Base-by-base conservation (phyloP, 2,113 vertebrate genomes). In the Myxocyprinus asiaticus region DNA sequence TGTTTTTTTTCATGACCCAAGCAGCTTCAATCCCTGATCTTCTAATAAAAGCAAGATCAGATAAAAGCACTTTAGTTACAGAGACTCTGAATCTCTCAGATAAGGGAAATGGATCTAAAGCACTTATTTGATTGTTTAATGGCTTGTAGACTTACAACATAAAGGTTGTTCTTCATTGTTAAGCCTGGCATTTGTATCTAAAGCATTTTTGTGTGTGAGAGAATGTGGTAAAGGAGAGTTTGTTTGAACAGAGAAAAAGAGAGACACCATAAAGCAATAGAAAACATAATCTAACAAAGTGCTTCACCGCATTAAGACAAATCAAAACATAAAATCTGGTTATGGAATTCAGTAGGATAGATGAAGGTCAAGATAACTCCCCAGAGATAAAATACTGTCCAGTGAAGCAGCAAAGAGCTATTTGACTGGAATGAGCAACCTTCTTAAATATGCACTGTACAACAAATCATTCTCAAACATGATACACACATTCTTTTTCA, bases 321-420 rank as follows among this genome's bases (percentile, higher is more conserved):
- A 76, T 76, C 73, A 55, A 55, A 59, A 64, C 47, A 11, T 55
- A 65, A 42, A 53, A 76, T 64, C 48, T 76, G 5, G 73, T 53
- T 65, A n/a, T 50, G 43, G 9, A 15, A 65, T 9, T 47, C 47
- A 53, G 22, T 22, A 53, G 73, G 48, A 65, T 9, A 78, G 63
- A 53, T 79, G 77, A 83, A 79, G 77, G 71, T 44, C 71, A 70
- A 59, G 45, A 61, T 6, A 58, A 58, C 45, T 51, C 44, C 7
- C 44, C 9, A 5, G 17, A 53, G 61, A 65, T 76, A 63, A 76
- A 61, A 59, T n/a, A n/a, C 67, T 70, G 70, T 73, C 70, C 4
- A 0, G 55, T 15, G 33, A 43, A 9, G 11, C 59, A 53, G 55
- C 55, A 58, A 64, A 51, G 5, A 66, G 4, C 62, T 7, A 11